Conservation (phyloP, 2,888 invertebrate species). For the Stenoptilia bipunctidactyla region DNA sequence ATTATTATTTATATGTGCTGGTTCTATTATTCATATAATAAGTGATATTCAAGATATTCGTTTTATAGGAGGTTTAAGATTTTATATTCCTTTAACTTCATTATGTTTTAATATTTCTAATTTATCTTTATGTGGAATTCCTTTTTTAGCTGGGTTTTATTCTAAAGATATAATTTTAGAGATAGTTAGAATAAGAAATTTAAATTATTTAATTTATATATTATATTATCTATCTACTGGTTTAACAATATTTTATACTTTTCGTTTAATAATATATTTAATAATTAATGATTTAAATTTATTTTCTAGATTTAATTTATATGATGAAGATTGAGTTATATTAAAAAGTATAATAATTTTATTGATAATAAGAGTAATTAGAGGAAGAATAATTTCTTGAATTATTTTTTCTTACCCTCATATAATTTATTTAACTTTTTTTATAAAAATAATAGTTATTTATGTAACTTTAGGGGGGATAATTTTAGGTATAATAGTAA, state of each 20-base stretch:
- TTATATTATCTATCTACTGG: slow-evolving; percentile 70
- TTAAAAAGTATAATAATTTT: slow-evolving; percentile 57
- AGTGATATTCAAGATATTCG: slow-evolving; percentile 78
- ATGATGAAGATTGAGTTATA: slow-evolving; percentile 59
- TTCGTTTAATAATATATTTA: slow-evolving; percentile 70
- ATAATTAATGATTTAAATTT: slow-evolving; percentile 61
- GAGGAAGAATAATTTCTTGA: slow-evolving; percentile 67
- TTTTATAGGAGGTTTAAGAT: slow-evolving; percentile 59
- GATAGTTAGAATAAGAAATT: slow-evolving; percentile 54
- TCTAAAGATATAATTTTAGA: slow-evolving; percentile 76
- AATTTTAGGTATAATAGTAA: slow-evolving; percentile 47
- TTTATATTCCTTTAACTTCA: slow-evolving; percentile 62
- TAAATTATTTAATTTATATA: slow-evolving; percentile 67
- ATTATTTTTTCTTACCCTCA: slow-evolving; percentile 63
- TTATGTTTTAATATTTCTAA: slow-evolving; percentile 70
- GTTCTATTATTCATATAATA: slow-evolving; percentile 76
- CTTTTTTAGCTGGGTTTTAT: slow-evolving; percentile 77
- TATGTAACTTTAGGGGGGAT: slow-evolving; percentile 53
- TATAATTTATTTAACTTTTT: slow-evolving; percentile 64
- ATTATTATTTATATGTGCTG: slow-evolving; percentile 80
- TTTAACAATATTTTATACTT: slow-evolving; percentile 68
- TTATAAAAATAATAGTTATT: slow-evolving; percentile 67
- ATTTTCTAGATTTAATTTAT: slow-evolving; percentile 53
- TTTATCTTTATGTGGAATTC: slow-evolving; percentile 74
- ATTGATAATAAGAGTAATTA: slow-evolving; percentile 63